Conservation (phyloP, 2,888 invertebrate species). For the Orchestes rusci region DNA sequence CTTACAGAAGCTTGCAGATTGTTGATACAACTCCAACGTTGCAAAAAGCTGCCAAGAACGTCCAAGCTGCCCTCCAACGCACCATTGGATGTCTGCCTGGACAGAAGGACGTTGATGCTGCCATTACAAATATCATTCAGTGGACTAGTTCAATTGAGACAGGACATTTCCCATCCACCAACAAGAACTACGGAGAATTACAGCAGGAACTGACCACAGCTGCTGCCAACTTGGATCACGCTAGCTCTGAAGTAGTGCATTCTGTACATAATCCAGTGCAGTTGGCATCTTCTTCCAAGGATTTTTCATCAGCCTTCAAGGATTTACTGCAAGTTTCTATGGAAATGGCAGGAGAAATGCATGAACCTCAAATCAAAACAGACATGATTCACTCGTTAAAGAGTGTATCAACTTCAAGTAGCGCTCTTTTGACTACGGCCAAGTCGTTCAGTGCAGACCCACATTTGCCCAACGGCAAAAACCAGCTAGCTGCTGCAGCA, state of each 20-base stretch:
- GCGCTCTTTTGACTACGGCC: constrained; percentile 77
- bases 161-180: constrained; percentile 68
- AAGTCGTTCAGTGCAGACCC: constrained; percentile 88
- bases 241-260: constrained; percentile 75
- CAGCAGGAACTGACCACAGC: constrained; percentile 80
- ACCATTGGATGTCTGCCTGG: constrained; percentile 85
- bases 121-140: constrained; percentile 71
- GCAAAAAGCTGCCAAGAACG: constrained; percentile 67
- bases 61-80: constrained; percentile 52
- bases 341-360: constrained; percentile 79
- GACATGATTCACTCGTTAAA: constrained; percentile 83
- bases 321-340: constrained; percentile 70
- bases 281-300: constrained; percentile 67
- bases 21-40: constrained; percentile 60
- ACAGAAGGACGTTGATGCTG: constrained; percentile 88
- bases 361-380: constrained; percentile 55
- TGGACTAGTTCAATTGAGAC: constrained; percentile 64
- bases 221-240: constrained; percentile 76
- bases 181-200: constrained; percentile 68
- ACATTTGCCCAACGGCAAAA: constrained; percentile 82
- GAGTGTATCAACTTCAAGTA: constrained; percentile 80
- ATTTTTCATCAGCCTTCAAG: constrained; percentile 72
- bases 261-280: constrained; percentile 62
- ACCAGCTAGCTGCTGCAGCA: constrained; percentile 80
- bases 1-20: constrained; percentile 64